These are phyloP conservation scores for Vipera latastei DNA, from an alignment of 2,797 vertebrate species.

Conservation along the genomic window DNA sequence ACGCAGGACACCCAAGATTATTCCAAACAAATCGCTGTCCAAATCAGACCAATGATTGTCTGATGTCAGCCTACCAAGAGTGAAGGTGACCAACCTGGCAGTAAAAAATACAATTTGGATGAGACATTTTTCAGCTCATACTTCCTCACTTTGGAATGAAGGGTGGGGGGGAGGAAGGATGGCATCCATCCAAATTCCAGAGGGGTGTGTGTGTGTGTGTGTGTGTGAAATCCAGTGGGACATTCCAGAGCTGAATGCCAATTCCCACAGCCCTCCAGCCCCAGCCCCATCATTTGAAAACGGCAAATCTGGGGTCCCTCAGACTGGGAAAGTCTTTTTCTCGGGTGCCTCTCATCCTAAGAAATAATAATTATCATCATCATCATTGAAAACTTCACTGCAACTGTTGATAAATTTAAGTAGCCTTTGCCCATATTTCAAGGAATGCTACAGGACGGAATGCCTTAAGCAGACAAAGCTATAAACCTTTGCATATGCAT, in stretches of 20 bases:
- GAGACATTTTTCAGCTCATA: background rate
- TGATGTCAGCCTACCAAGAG: background rate
- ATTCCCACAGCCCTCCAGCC: background rate
- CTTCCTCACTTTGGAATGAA: background rate
- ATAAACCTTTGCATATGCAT: background rate
- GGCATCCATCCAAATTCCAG: background rate
- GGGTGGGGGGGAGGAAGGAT: background rate
- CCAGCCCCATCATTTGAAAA: background rate
- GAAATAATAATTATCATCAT: background rate
- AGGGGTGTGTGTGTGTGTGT: no score
- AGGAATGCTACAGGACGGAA: background rate
- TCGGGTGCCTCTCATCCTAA: background rate
- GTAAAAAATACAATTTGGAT: background rate
- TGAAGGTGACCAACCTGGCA: background rate
- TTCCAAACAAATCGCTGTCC: no score
- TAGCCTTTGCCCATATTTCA: background rate
- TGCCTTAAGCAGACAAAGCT: background rate
- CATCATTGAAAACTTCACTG: background rate
- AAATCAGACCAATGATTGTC: no score
- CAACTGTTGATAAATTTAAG: background rate
- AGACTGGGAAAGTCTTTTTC: background rate
- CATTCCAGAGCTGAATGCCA: background rate
- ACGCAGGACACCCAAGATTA: no score
- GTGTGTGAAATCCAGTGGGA: background rate
- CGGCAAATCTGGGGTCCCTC: no score